Evolutionary conservation across 2,113 vertebrate genomes (phyloP).

Genomic region (Rissa tridactyla): DNA sequence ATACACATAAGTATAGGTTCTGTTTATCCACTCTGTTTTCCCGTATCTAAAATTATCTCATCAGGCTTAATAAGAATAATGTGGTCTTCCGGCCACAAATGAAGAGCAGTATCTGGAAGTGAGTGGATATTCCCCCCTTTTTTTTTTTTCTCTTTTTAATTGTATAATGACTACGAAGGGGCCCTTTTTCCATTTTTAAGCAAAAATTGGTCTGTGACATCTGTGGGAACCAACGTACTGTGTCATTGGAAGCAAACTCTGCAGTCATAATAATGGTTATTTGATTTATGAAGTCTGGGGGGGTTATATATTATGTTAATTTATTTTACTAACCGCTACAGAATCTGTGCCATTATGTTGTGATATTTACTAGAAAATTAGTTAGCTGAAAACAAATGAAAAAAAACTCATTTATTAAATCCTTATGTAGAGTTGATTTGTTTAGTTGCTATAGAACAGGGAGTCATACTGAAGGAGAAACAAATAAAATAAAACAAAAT

Average conservation of each 20-base stretch:
- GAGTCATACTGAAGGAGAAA: background rate
- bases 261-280: background rate
- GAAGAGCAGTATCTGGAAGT: background rate
- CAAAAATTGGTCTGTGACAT: background rate
- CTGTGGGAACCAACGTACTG: background rate
- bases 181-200: background rate
- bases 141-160: background rate
- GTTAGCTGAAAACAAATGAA: background rate
- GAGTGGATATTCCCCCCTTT: background rate
- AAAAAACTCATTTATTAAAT: rapidly evolving
- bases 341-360: background rate
- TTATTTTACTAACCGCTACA: background rate
- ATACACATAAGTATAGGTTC: background rate
- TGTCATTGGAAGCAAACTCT: background rate
- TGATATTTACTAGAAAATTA: background rate
- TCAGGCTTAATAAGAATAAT: background rate
- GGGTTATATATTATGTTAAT: background rate
- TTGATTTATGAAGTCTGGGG: background rate
- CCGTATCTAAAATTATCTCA: background rate
- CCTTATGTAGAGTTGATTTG: rapidly evolving
- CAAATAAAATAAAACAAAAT: background rate
- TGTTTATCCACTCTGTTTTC: background rate
- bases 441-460: background rate
- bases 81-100: background rate
- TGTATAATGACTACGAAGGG: background rate